These are phyloP conservation scores for Drosophila dives DNA, from an alignment of 2,888 invertebrate species.

Conservation along the genomic window DNA sequence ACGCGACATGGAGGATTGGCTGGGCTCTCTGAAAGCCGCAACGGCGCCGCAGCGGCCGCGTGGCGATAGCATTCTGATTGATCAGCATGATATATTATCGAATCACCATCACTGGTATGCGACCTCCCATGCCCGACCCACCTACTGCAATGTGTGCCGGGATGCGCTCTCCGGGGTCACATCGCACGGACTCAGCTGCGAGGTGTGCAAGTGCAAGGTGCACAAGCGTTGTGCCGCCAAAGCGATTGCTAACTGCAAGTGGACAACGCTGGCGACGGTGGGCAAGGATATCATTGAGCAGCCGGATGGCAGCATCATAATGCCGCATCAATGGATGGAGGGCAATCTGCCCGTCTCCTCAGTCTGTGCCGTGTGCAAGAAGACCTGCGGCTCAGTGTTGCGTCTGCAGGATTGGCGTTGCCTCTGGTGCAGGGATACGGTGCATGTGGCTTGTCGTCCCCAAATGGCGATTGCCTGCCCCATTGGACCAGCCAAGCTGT, in stretches of 20 bases:
- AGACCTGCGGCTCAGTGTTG: constrained; percentile 97
- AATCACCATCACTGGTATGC: constrained; percentile 94
- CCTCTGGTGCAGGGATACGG: constrained; percentile 96
- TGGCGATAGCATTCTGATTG: constrained; percentile 86
- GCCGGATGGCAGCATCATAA: constrained; percentile 94
- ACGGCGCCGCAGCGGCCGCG: constrained; percentile 84
- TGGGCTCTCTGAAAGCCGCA: constrained; percentile 92
- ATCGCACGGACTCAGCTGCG: constrained; percentile 97
- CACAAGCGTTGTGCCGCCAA: constrained; percentile 97
- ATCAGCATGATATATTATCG: constrained; percentile 89
- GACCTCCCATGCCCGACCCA: constrained; percentile 96
- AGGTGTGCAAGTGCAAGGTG: constrained; percentile 98
- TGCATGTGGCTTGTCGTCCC: constrained; percentile 96
- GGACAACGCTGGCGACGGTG: constrained; percentile 97
- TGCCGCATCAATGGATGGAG: constrained; percentile 99
- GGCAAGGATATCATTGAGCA: constrained; percentile 98
- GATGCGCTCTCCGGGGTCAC: constrained; percentile 97
- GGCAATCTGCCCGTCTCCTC: constrained; percentile 98
- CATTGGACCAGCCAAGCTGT: constrained; percentile 94
- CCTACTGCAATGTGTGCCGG: constrained; percentile 98
- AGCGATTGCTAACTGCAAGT: constrained; percentile 97
- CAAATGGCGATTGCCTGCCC: constrained; percentile 92
- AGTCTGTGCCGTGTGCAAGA: constrained; percentile 96
- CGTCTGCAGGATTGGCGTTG: constrained; percentile 98
- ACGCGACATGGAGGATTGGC: constrained; percentile 97